Percentiles rank a stretch among this genome's conserved stretches.
Evolutionary conservation across 2,113 vertebrate species (phyloP).

Genomic region (Pyrgilauda ruficollis): DNA sequence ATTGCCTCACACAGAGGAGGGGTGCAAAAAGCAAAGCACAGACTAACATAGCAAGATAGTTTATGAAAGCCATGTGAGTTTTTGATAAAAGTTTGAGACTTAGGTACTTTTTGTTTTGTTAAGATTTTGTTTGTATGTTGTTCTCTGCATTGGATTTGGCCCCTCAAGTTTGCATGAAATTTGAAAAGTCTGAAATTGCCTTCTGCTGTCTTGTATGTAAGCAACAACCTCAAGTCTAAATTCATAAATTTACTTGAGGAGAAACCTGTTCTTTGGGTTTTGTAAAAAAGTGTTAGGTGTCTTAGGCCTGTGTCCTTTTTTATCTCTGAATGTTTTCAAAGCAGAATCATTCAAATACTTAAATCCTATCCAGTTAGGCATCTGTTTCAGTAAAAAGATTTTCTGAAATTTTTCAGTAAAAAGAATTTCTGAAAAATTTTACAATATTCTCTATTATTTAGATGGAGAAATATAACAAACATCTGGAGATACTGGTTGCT

Average conservation of each 20-base stretch:
- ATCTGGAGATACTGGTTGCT: slow-evolving; percentile 83
- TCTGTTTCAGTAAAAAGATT: not conserved
- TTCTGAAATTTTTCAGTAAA: not conserved
- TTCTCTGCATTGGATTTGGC: not conserved
- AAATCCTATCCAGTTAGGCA: not conserved
- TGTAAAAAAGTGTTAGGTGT: not conserved
- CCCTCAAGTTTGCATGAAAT: not conserved
- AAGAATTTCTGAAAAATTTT: no score
- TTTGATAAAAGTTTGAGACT: not conserved
- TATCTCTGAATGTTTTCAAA: not conserved
- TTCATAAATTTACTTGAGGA: not conserved
- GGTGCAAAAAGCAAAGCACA: not conserved
- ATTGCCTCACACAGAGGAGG: not conserved
- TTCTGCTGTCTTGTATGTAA: not conserved
- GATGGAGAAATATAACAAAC: slow-evolving; percentile 92
- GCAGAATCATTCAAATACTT: not conserved
- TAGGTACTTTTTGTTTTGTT: not conserved
- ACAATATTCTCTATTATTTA: slow-evolving; percentile 35
- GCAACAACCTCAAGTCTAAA: not conserved
- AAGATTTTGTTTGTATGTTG: not conserved
- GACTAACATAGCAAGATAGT: not conserved
- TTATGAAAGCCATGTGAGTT: not conserved
- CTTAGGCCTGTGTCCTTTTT: not conserved
- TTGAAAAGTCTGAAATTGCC: not conserved
- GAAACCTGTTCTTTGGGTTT: not conserved